Conservation (phyloP, 2,888 invertebrate species). For the Amphipoea lucens region DNA sequence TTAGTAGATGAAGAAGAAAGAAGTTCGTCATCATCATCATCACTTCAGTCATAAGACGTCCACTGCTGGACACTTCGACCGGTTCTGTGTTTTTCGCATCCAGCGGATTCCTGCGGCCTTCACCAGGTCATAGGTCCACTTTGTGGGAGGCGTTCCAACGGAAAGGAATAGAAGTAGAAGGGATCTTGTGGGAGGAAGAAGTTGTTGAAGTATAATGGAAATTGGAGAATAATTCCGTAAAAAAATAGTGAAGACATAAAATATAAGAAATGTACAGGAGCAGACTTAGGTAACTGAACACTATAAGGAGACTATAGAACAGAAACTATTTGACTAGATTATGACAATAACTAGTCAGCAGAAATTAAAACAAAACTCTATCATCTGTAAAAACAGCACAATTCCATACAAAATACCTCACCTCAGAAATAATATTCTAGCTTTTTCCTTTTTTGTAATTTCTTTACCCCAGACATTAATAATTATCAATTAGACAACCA, state of each 20-base stretch:
- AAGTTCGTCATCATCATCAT: not conserved
- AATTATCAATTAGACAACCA: slow-evolving; percentile 38
- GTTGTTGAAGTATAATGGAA: not conserved
- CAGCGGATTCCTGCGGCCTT: not conserved
- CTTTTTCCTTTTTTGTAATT: not conserved
- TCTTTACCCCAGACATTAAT: slow-evolving; percentile 17
- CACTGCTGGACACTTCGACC: too few relatives aligned
- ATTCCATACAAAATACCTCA: not conserved
- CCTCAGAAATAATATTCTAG: not conserved
- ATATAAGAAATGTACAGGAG: not conserved
- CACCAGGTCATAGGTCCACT: too few relatives aligned
- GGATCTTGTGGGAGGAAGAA: not conserved
- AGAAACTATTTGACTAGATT: not conserved
- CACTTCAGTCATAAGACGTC: too few relatives aligned
- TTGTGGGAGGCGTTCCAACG: not conserved
- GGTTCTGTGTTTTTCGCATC: not conserved
- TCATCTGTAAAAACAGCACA: not conserved
- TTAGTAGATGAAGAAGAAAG: not conserved
- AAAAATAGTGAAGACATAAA: not conserved
- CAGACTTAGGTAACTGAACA: not conserved
- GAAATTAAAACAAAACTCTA: not conserved
- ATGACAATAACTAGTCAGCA: not conserved
- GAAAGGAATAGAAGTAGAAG: not conserved
- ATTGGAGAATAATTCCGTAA: not conserved
- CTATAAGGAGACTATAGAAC: not conserved